Conservation (phyloP, 30 jellyfish, hydroid and myxozoan genomes). For the Aurelia sp. region DNA sequence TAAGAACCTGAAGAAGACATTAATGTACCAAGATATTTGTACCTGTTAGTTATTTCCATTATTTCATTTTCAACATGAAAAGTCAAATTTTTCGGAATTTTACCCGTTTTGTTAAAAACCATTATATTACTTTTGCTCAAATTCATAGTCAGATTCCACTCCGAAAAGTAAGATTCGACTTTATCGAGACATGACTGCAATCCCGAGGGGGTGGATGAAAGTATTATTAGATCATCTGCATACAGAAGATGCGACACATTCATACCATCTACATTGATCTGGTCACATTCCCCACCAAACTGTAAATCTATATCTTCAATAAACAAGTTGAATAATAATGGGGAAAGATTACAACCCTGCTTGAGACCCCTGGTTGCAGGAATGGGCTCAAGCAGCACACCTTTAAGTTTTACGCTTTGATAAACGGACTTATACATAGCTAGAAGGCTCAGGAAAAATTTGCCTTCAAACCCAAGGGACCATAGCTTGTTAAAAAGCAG, state of each 20-base stretch:
- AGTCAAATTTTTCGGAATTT: not conserved
- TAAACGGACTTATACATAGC: not conserved
- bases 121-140: not conserved
- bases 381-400: too few relatives aligned
- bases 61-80: not conserved
- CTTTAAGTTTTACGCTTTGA: not conserved
- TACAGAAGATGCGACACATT: not conserved
- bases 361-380: constrained; percentile 8
- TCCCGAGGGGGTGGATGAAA: constrained; percentile 10
- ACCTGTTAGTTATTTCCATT: not conserved
- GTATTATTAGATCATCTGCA: not conserved
- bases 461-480: too few relatives aligned
- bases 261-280: not conserved
- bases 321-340: not conserved
- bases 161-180: not conserved
- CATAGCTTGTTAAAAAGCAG: too few relatives aligned
- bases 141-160: constrained; percentile 5
- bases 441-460: not conserved
- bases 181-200: not conserved
- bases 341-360: constrained; percentile 28
- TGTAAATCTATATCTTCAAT: not conserved
- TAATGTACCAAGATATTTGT: constrained; percentile 14
- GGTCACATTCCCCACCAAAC: not conserved
- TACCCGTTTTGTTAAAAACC: constrained; percentile 14
- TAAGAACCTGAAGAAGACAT: not conserved